Base-by-base conservation (phyloP, 2,797 vertebrate species). In the Labroides dimidiatus region DNA sequence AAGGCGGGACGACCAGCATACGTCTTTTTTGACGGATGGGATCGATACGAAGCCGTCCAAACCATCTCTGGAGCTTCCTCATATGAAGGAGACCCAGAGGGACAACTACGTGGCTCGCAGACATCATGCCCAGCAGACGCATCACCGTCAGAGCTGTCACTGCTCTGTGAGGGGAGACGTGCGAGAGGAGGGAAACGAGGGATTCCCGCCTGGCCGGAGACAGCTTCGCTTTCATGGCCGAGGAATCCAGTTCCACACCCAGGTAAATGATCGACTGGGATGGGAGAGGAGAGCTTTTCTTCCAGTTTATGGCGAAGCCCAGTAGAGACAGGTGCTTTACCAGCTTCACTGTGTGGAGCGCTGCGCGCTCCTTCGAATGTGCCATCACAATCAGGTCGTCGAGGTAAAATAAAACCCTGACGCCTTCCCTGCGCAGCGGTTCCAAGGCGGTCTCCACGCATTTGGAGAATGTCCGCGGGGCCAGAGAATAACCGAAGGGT, bases 141-240 rank as follows among this genome's bases (percentile, higher is more conserved):
- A 6, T 27, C 27, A 27, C 27, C 27, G 27, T 27, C 27, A 27
- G 27, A 3, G 27, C 27, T 27, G 27, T 27, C 27, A 27, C 27
- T 27, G 6, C 27, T 6, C 27, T 6, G 6, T 27, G 27, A 3
- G 3, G 27, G 27, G 27, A 27, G 27, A 27, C 3, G 3, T 3
- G 3, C 3, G 6, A 3, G 6, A 6, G 27, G 6, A 6, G 6
- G n/a, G n/a, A n/a, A n/a, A n/a, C n/a, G n/a, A n/a, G n/a, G n/a
- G n/a, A n/a, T n/a, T n/a, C n/a, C n/a, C n/a, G n/a, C n/a, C n/a
- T n/a, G n/a, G n/a, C n/a, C n/a, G n/a, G n/a, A n/a, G n/a, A n/a
- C n/a, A n/a, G n/a, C n/a, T n/a, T n/a, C n/a, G n/a, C n/a, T n/a
- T n/a, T n/a, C n/a, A n/a, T n/a, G n/a, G n/a, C n/a, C n/a, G n/a